Conservation (phyloP, 2,113 vertebrate genomes). For the Stegostoma tigrinum region DNA sequence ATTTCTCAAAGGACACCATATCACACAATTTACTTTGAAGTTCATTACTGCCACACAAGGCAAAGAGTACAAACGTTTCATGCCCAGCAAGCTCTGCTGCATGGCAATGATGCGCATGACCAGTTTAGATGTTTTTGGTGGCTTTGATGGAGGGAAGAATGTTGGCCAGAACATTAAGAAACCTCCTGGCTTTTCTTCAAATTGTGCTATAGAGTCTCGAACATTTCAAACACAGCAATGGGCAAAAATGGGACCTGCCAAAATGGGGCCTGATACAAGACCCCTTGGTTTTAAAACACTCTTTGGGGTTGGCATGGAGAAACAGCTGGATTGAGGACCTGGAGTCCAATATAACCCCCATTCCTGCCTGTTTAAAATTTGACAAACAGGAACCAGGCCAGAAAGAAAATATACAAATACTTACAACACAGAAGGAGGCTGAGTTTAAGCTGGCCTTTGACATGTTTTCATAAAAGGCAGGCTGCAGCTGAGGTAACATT, state of each 20-base stretch:
- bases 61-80: neutral
- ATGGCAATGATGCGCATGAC: neutral
- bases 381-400: neutral
- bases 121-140: constrained; percentile 3
- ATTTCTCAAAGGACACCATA: neutral
- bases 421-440: too few relatives aligned
- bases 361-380: neutral
- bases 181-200: neutral
- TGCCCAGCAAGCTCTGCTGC: neutral
- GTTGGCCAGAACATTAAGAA: neutral
- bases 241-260: too few relatives aligned
- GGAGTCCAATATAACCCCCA: neutral
- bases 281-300: neutral
- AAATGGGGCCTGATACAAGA: neutral
- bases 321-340: neutral
- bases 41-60: neutral
- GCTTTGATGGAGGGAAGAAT: neutral
- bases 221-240: neutral
- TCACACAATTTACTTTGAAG: neutral
- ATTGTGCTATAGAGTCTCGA: neutral
- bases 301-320: neutral
- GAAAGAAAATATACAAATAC: too few relatives aligned
- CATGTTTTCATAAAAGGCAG: neutral
- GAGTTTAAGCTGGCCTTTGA: too few relatives aligned
- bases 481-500: neutral